Base-by-base conservation (phyloP, 2,797 vertebrate genomes). In the Gymnodraco acuticeps region DNA sequence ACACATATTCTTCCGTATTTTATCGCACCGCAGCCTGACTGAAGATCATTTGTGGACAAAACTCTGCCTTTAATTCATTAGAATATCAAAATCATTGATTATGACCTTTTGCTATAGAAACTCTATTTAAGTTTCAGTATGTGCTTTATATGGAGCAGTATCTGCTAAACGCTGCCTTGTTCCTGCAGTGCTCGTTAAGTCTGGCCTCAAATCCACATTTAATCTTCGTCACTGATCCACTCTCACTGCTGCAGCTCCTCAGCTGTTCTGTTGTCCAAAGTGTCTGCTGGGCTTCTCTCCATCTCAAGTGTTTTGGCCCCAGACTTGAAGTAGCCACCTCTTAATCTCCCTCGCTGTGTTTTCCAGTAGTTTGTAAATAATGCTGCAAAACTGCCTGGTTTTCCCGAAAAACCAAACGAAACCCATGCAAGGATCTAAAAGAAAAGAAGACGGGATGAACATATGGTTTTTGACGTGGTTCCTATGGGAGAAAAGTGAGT, bases 381-480 rank as follows among this genome's bases (percentile, higher is more conserved):
- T 95, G 95, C 94, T 96, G 95, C 94, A 94, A 96, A 27, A 96
- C 95, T 96, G 96, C 96, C 96, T 96, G 95, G 92, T 93, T 93
- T 92, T 80, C 81, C 17, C 23, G 11, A 5, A 11, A 54, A 93
- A 93, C 91, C 82, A 84, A 87, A 95, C 84, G 85, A 93, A 94
- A 94, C 93, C 87, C 93, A 93, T 80, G 89, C 91, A 93, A 87
- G 84, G 73, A 86, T 92, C 92, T 88, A 65, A 92, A 38, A 9
- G 9, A 38, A 38, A 6, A 38, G 38, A 93, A 89, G 93, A 94
- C 88, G 87, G 89, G 92, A 87, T 84, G 90, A 38, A 93, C 82
- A 93, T 89, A 90, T 53, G 52, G 76, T 94, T 87, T 95, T 93
- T 93, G 91, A 93, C 89, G 92, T 94, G 93, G 91, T 94, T 94